Evolutionary conservation across 2,113 vertebrate genomes (phyloP).

Genomic region (Chaetops frenatus): DNA sequence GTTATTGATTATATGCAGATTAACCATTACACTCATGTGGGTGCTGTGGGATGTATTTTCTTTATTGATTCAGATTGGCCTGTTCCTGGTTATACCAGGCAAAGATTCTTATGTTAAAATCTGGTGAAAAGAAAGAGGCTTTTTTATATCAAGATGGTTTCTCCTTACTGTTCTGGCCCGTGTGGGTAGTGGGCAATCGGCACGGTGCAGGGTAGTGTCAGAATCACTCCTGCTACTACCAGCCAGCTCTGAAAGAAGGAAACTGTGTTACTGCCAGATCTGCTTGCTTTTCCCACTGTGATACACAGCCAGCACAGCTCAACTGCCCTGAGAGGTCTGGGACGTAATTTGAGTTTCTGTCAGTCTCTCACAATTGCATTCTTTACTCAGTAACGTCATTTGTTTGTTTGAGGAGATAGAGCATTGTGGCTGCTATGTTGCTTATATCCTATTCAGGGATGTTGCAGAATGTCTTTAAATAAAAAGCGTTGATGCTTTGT

Average conservation of each 20-base stretch:
- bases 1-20: neutral
- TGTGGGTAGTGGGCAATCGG: accelerated
- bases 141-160: neutral
- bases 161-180: neutral
- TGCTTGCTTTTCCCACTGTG: neutral
- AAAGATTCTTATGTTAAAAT: neutral
- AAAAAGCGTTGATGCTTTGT: neutral
- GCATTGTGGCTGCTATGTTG: neutral
- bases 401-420: neutral
- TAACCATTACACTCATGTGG: accelerated
- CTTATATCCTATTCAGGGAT: neutral
- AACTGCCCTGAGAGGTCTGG: neutral
- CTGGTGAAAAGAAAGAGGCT: neutral
- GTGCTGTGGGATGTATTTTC: neutral
- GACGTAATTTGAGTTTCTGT: neutral
- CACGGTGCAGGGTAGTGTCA: neutral
- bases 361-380: neutral
- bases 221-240: neutral
- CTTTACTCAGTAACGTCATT: neutral
- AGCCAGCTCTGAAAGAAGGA: neutral
- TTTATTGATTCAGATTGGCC: neutral
- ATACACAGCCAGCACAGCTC: neutral
- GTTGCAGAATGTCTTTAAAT: neutral
- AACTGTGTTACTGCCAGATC: neutral
- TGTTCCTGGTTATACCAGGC: neutral